Evolutionary conservation across 2,113 vertebrate genomes (phyloP), one percentile per base, ranked within the genome.

Genomic region (Dryoscopus gambensis): DNA sequence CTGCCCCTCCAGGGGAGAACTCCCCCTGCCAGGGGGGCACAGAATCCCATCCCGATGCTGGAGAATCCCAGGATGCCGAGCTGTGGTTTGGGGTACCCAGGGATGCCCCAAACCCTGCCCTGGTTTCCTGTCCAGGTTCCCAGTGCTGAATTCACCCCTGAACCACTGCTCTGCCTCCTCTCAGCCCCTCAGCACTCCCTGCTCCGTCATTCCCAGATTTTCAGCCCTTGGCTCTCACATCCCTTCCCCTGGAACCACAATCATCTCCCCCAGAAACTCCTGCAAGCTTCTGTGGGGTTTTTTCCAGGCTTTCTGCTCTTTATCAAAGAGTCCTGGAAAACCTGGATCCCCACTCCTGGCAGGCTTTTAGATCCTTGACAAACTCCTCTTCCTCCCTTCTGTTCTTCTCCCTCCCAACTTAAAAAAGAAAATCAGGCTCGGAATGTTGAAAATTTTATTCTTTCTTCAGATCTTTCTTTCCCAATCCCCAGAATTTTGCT

Each of bases 31-130:
- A 10, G 49, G 7, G 7, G 37, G n/a, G 13, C 24, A 25, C 35
- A 13, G 49, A 17, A 22, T 25, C 30, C 52, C 15, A 6, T 7
- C 7, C 20, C 2, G 0, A 0, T 2, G 11, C 2, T 75, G 56
- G 28, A 17, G 40, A 24, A 35, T 37, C 57, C 21, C 15, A 35
- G 73, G 52, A 15, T 44, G 31, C 8, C 15, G 47, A 25, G 14
- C 8, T 65, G 40, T 13, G 68, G 1, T 24, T 27, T 24, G 5
- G 40, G 7, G 10, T 11, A 4, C 7, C 37, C 8, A 20, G 35
- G 35, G 40, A 2, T 7, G 15, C 17, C 39, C 53, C 35, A n/a
- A 22, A 33, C 42, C 35, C 35, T 77, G 42, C 22, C 46, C 39
- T 50, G 50, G 5, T 8, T 82, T 70, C 30, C 57, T 37, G 30